Percentiles rank a stretch among this genome's conserved stretches.
phyloP scores from a whole-genome alignment of 2,797 vertebrate genomes.

The Odontamblyopus rebecca region DNA sequence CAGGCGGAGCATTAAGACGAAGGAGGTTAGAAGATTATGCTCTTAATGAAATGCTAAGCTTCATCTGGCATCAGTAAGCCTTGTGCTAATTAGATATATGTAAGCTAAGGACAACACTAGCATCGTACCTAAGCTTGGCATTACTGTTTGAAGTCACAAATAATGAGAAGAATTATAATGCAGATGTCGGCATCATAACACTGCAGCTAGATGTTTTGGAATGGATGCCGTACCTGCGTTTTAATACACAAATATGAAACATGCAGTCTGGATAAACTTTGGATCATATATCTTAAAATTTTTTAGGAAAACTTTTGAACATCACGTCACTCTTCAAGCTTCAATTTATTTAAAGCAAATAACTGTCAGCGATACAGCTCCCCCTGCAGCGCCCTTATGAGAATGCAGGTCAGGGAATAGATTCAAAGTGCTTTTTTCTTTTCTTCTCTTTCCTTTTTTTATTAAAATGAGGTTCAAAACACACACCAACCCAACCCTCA shows the following conservation, averaged over 20 bases:
- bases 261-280: not conserved
- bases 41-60: constrained; percentile 18
- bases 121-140: not conserved
- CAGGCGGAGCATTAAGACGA: not conserved
- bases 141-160: not conserved
- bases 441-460: too few relatives aligned
- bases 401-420: too few relatives aligned
- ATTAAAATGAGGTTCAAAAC: too few relatives aligned
- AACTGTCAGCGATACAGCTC: too few relatives aligned
- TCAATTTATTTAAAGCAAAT: too few relatives aligned
- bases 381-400: too few relatives aligned
- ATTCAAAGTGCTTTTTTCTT: too few relatives aligned
- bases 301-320: not conserved
- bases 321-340: not conserved
- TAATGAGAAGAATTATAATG: not conserved
- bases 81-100: constrained; percentile 15
- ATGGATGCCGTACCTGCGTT: not conserved
- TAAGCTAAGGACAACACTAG: constrained; percentile 11
- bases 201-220: not conserved
- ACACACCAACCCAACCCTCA: too few relatives aligned
- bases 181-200: not conserved
- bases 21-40: constrained; percentile 11
- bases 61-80: not conserved
- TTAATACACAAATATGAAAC: not conserved
- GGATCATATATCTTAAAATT: not conserved